Evolutionary conservation across 2,797 vertebrate species (phyloP).

Genomic region (Megalops cyprinoides): DNA sequence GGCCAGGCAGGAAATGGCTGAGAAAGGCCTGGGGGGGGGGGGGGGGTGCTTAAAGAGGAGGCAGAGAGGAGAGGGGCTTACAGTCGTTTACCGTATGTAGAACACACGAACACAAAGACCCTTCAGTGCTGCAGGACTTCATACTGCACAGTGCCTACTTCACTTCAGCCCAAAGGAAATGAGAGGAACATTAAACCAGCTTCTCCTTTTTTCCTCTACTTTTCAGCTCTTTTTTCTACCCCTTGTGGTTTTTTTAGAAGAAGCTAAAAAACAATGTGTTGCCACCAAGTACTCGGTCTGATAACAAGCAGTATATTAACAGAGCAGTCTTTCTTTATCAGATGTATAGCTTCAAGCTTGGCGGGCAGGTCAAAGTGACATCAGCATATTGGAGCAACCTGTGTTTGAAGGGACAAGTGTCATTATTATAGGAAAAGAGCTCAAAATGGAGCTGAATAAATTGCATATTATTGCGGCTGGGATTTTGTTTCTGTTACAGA

Average conservation of each 20-base stretch:
- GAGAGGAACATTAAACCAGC: constrained; percentile 49
- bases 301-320: background rate
- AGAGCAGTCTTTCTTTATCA: background rate
- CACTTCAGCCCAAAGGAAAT: constrained; percentile 50
- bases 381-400: background rate
- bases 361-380: background rate
- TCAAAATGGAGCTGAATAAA: background rate
- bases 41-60: background rate
- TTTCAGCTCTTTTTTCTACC: constrained; percentile 1
- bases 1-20: constrained; percentile 76
- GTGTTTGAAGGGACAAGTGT: background rate
- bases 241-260: background rate
- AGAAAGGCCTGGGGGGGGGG: constrained; percentile 62
- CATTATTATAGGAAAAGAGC: background rate
- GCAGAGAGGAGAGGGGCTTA: constrained; percentile 44
- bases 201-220: constrained; percentile 16
- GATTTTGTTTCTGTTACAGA: background rate
- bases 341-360: background rate
- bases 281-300: background rate
- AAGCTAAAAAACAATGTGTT: background rate
- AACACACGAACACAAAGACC: constrained; percentile 66
- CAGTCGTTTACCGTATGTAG: constrained; percentile 65
- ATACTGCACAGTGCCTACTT: constrained; percentile 54
- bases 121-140: constrained; percentile 64
- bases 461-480: background rate